Evolutionary conservation across 1,140 invertebrate genomes (phyloP), one percentile per base, ranked within the genome.

Genomic region (Sycobia sp.): DNA sequence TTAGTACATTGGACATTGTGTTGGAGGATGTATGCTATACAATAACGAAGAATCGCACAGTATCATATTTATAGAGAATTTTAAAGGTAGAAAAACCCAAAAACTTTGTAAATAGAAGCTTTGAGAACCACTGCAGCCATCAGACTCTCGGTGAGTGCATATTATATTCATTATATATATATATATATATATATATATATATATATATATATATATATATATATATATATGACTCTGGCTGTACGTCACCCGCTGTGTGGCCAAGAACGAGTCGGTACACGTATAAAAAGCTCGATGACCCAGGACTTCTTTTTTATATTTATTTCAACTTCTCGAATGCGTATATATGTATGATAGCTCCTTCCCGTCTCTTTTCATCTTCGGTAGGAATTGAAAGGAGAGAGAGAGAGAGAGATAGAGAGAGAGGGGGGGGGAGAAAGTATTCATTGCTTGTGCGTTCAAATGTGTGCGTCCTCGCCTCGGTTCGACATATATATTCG

Each of bases 211-310:
- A n/a, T n/a, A n/a, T n/a, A n/a, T n/a, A n/a, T n/a, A n/a, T n/a
- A n/a, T n/a, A n/a, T n/a, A n/a, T 29, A 34, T 5, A 34, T 29
- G 53, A 25, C 23, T n/a, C 53, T 36, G n/a, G n/a, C n/a, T 22
- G 8, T 59, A 59, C 46, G 57, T 59, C 57, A 59, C 36, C 1
- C 22, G 44, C 25, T 55, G n/a, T 34, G 22, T 16, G 34, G 57
- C 44, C 57, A 5, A 20, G 53, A 55, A 29, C 4, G 51, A 55
- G 23, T n/a, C n/a, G n/a, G n/a, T n/a, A n/a, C n/a, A n/a, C n/a
- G n/a, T n/a, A n/a, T n/a, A n/a, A n/a, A 18, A 53, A 54, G 59
- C 51, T 51, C 60, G 60, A 62, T 62, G 60, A 62, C 60, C 60
- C 60, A 32, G 9, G 29, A 29, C 49, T 49, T 49, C 60, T 62